phyloP scores from a whole-genome alignment of 2,888 invertebrate genomes.

The Epinotia demarniana region DNA sequence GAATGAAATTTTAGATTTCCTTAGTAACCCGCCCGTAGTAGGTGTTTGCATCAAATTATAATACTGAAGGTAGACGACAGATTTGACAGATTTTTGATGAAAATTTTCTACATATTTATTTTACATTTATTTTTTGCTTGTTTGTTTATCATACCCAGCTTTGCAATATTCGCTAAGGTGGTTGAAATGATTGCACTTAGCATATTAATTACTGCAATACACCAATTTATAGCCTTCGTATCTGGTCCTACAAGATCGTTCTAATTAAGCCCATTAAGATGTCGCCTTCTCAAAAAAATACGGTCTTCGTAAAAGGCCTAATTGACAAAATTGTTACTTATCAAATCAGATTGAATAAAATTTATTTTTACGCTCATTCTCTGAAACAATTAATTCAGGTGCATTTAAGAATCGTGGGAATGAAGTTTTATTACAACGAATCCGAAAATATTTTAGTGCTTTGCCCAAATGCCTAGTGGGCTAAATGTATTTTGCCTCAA shows the following conservation, averaged over 20 bases:
- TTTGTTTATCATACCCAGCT: not conserved
- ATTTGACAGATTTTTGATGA: not conserved
- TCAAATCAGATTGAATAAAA: slow-evolving; percentile 34
- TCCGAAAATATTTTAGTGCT: slow-evolving; percentile 11
- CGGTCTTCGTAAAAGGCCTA: slow-evolving; percentile 27
- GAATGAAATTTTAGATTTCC: too few species aligned
- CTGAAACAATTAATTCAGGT: slow-evolving; percentile 35
- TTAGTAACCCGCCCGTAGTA: not conserved
- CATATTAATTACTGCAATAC: slow-evolving; percentile 1
- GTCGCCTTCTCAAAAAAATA: slow-evolving; percentile 34
- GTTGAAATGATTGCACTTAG: slow-evolving; percentile 5
- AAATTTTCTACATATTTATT: not conserved
- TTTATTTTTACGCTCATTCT: slow-evolving; percentile 36
- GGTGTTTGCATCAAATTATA: not conserved
- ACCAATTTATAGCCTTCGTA: slow-evolving; percentile 15
- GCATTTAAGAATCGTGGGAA: slow-evolving; percentile 41
- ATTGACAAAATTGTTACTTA: slow-evolving; percentile 35
- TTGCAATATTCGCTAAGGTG: slow-evolving; percentile 10
- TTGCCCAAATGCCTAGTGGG: not conserved
- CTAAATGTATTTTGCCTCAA: not conserved
- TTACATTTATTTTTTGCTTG: not conserved
- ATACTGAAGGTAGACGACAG: not conserved
- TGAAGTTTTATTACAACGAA: not conserved
- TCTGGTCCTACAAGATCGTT: slow-evolving; percentile 12
- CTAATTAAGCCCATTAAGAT: slow-evolving; percentile 41